Evolutionary conservation across 2,888 invertebrate species (phyloP).

Genomic region (Drosophila mimica): DNA sequence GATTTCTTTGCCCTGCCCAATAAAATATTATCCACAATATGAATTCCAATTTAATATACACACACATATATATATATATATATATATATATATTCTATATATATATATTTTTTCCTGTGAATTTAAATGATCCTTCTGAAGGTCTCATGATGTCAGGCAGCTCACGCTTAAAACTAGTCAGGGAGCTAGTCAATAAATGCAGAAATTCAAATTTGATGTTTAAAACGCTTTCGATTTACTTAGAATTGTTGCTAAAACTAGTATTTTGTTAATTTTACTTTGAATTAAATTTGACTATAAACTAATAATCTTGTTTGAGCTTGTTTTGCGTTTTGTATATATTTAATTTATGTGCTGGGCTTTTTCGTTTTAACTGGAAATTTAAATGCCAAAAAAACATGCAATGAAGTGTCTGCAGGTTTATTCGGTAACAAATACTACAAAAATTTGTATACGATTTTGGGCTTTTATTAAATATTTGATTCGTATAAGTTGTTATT

Average conservation of each 20-base stretch:
- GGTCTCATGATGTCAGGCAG: constrained; percentile 2
- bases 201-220: constrained; percentile 5
- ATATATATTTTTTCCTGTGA: background rate
- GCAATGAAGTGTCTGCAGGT: constrained; percentile 24
- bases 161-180: constrained; percentile 7
- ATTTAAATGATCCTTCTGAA: background rate
- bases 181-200: constrained; percentile 16
- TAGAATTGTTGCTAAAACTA: constrained; percentile 63
- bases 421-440: constrained; percentile 41
- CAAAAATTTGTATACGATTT: constrained; percentile 9
- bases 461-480: constrained; percentile 42
- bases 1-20: background rate
- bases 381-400: constrained; percentile 34
- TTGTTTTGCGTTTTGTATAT: constrained; percentile 32
- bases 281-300: constrained; percentile 10
- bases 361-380: constrained; percentile 43
- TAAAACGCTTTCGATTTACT: constrained; percentile 51
- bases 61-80: too few species aligned
- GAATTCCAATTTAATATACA: background rate
- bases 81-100: too few species aligned
- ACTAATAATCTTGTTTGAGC: constrained; percentile 40
- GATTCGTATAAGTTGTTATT: constrained; percentile 24
- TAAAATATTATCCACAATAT: background rate
- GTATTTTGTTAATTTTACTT: background rate
- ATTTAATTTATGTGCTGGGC: constrained; percentile 16